Evolutionary conservation across 2,888 invertebrate species (phyloP).

Genomic region (Notodonta ziczac): DNA sequence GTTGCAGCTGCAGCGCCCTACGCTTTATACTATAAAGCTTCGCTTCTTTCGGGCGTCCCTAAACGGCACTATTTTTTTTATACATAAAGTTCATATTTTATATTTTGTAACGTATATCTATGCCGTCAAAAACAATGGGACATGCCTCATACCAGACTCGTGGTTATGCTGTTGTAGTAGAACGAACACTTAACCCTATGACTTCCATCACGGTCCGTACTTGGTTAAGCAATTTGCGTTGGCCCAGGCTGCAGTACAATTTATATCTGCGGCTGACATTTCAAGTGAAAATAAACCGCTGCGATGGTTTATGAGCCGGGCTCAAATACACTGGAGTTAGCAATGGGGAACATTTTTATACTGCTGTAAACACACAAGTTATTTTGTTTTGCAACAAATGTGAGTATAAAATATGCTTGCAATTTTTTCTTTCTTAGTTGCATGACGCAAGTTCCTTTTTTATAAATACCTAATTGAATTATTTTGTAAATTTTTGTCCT

Average conservation of each 20-base stretch:
- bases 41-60: too few species aligned
- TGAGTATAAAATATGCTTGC: too few species aligned
- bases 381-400: slow-evolving; percentile 20
- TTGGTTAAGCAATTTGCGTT: slow-evolving; percentile 18
- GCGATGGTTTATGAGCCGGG: slow-evolving; percentile 23
- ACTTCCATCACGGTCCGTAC: slow-evolving; percentile 20
- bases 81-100: too few species aligned
- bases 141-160: not conserved
- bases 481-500: too few species aligned
- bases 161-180: not conserved
- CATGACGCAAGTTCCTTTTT: too few species aligned
- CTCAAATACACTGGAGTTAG: slow-evolving; percentile 12
- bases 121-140: too few species aligned
- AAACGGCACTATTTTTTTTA: too few species aligned
- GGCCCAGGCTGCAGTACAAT: slow-evolving; percentile 19
- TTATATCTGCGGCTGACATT: slow-evolving; percentile 39
- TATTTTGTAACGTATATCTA: too few species aligned
- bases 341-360: slow-evolving; percentile 24
- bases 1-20: too few species aligned
- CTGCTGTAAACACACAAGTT: slow-evolving; percentile 21
- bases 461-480: too few species aligned
- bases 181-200: not conserved
- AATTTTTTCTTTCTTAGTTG: too few species aligned
- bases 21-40: too few species aligned
- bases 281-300: slow-evolving; percentile 41